These are phyloP conservation scores for Magallana gigas DNA, from an alignment of 1,140 invertebrate genomes.

Conservation along the genomic window DNA sequence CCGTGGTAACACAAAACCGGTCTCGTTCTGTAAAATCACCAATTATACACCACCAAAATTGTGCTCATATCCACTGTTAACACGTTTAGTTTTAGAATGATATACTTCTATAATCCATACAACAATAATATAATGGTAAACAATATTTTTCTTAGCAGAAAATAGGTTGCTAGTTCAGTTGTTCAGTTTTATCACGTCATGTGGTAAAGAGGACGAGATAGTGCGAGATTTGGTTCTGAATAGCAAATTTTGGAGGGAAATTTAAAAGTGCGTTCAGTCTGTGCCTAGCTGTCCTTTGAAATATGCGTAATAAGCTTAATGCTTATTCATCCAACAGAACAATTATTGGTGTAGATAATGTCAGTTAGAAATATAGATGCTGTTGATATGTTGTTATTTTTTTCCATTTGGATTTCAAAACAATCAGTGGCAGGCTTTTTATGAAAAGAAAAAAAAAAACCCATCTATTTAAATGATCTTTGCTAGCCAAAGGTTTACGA, in stretches of 20 bases:
- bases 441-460: no score
- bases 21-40: slow-evolving; percentile 23
- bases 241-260: slow-evolving; percentile 47
- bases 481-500: no score
- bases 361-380: no score
- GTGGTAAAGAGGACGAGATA: slow-evolving; percentile 61
- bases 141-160: slow-evolving; percentile 10
- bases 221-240: slow-evolving; percentile 58
- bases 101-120: slow-evolving; percentile 37
- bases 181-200: slow-evolving; percentile 69
- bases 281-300: no score
- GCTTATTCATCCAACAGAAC: no score
- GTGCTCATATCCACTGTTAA: slow-evolving; percentile 29
- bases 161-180: slow-evolving; percentile 70
- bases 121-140: background rate
- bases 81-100: slow-evolving; percentile 5
- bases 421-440: no score
- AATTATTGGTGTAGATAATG: no score
- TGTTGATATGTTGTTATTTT: no score
- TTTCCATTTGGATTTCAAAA: no score
- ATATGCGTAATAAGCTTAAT: no score
- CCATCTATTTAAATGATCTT: no score
- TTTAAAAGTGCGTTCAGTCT: slow-evolving; percentile 16
- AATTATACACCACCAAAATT: background rate
- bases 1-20: slow-evolving; percentile 64